These are phyloP conservation scores for Apodemia duryi DNA, from an alignment of 2,888 invertebrate genomes.

Conservation along the genomic window DNA sequence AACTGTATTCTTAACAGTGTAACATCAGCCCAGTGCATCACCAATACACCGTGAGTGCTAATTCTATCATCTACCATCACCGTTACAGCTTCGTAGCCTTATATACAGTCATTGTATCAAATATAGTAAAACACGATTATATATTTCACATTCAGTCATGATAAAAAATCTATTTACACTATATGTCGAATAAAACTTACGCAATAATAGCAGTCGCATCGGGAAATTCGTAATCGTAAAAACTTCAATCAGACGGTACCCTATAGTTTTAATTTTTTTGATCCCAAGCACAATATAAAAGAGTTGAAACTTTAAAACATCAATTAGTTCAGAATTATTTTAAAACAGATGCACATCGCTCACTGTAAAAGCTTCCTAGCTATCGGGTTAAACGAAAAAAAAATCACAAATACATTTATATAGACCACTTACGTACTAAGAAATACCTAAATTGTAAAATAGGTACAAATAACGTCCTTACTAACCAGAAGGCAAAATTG, in stretches of 20 bases:
- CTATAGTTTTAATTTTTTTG: slow-evolving; percentile 48
- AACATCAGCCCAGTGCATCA: slow-evolving; percentile 18
- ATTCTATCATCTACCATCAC: slow-evolving; percentile 14
- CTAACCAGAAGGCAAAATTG: slow-evolving; percentile 80
- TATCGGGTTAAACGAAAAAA: slow-evolving; percentile 33
- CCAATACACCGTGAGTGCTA: slow-evolving; percentile 10
- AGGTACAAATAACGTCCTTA: slow-evolving; percentile 77
- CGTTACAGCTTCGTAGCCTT: slow-evolving; percentile 5
- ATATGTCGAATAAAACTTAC: slow-evolving; percentile 46
- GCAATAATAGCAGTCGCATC: slow-evolving; percentile 51
- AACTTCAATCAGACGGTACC: neutral
- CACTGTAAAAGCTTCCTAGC: slow-evolving; percentile 32
- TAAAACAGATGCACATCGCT: slow-evolving; percentile 23
- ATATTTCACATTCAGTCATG: slow-evolving; percentile 32
- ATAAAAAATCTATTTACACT: slow-evolving; percentile 43
- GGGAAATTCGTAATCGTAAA: slow-evolving; percentile 47
- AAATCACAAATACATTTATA: slow-evolving; percentile 59
- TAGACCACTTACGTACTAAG: slow-evolving; percentile 72
- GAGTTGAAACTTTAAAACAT: slow-evolving; percentile 35
- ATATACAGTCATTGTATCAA: slow-evolving; percentile 18
- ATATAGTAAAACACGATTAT: slow-evolving; percentile 34
- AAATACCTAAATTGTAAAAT: slow-evolving; percentile 73
- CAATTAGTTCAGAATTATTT: slow-evolving; percentile 11
- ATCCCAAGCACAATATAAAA: slow-evolving; percentile 75
- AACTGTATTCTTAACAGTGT: slow-evolving; percentile 1